phyloP scores from a whole-genome alignment of 2,113 vertebrate species.

The Cranoglanis bouderius region DNA sequence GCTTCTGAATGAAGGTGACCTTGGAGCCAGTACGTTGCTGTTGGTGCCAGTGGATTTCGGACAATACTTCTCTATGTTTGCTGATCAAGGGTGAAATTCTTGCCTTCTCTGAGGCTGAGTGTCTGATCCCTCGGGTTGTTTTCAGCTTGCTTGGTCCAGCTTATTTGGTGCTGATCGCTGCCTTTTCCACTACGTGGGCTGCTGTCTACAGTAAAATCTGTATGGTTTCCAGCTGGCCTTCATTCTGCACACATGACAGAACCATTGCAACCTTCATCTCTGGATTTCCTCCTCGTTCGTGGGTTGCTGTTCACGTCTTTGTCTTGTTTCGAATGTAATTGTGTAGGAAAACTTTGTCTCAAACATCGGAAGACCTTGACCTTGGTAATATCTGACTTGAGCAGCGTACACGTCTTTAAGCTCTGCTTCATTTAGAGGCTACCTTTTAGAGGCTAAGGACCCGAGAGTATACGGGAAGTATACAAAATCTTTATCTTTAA shows the following conservation, averaged over 20 bases:
- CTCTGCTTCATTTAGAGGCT: background rate
- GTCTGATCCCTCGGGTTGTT: background rate
- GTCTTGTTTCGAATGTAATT: background rate
- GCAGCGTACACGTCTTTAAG: background rate
- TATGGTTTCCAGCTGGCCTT: background rate
- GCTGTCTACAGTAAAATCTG: background rate
- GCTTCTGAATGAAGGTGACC: background rate
- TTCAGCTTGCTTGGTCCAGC: background rate
- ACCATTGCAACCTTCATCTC: background rate
- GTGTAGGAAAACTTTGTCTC: background rate
- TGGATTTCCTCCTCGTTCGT: background rate
- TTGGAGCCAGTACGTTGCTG: background rate
- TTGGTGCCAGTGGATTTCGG: background rate
- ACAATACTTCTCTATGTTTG: constrained; percentile 7
- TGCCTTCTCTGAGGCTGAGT: background rate
- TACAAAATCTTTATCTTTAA: background rate
- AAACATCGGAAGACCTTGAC: background rate
- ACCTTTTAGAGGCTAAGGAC: background rate
- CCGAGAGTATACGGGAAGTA: background rate
- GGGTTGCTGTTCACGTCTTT: background rate
- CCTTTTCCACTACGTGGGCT: background rate
- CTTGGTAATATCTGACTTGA: background rate
- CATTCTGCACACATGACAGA: background rate
- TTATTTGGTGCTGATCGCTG: background rate
- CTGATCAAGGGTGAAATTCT: background rate